phyloP scores from a whole-genome alignment of 1,140 invertebrate genomes.

The Leptopilina clavipes region DNA sequence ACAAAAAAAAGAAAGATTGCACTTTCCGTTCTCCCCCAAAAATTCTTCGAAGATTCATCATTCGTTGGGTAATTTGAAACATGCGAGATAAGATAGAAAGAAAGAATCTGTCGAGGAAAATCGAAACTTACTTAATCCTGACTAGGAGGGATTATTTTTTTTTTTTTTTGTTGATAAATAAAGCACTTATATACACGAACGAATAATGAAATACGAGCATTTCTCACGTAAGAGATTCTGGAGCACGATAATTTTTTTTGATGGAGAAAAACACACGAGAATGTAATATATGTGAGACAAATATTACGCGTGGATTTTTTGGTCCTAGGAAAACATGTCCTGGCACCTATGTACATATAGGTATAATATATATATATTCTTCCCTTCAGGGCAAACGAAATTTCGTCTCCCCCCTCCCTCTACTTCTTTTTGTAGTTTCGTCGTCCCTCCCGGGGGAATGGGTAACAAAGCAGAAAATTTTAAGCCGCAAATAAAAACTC shows the following conservation, averaged over 20 bases:
- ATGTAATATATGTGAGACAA: constrained; percentile 40
- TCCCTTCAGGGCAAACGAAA: background rate
- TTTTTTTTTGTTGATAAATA: constrained; percentile 61
- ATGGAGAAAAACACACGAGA: constrained; percentile 36
- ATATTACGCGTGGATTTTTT: constrained; percentile 47
- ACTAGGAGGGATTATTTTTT: constrained; percentile 56
- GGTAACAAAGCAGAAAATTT: constrained; percentile 53
- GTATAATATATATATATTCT: no score
- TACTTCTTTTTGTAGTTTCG: no score
- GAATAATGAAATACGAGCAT: constrained; percentile 36
- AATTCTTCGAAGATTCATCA: background rate
- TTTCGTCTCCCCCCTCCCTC: background rate
- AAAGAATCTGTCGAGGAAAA: constrained; percentile 60
- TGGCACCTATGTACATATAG: constrained; percentile 39
- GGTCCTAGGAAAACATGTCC: constrained; percentile 51
- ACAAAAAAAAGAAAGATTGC: no score
- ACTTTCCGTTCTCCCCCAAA: no score
- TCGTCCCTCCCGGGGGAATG: constrained; percentile 18
- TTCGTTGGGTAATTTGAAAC: constrained; percentile 2
- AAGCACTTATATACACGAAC: constrained; percentile 34
- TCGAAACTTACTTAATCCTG: constrained; percentile 61
- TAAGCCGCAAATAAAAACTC: constrained; percentile 42
- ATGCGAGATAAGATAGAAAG: background rate
- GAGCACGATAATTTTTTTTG: constrained; percentile 44
- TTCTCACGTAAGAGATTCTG: constrained; percentile 44